These are phyloP conservation scores for Drosophila erecta DNA, from an alignment of 1,140 invertebrate species.

Conservation along the genomic window DNA sequence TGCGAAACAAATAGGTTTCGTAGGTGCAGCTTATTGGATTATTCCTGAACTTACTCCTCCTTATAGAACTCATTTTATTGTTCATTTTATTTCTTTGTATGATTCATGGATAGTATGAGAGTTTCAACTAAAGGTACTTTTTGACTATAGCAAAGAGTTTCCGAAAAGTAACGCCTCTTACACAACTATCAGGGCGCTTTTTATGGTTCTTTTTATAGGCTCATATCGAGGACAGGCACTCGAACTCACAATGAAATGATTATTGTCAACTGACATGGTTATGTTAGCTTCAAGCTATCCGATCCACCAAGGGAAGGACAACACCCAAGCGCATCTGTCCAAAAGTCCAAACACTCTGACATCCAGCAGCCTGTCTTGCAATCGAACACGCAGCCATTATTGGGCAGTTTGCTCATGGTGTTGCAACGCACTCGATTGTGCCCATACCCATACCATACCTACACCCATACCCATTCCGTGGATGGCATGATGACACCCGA, in stretches of 20 bases:
- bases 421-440: slow-evolving; percentile 26
- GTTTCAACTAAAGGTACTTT: too few species aligned
- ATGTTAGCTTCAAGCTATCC: not conserved
- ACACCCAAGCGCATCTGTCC: slow-evolving; percentile 45
- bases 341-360: slow-evolving; percentile 60
- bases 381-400: slow-evolving; percentile 11
- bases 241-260: not conserved
- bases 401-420: slow-evolving; percentile 9
- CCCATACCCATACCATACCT: too few species aligned
- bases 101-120: too few species aligned
- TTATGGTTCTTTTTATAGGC: not conserved
- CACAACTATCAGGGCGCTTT: not conserved
- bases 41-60: too few species aligned
- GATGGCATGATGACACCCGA: slow-evolving; percentile 46
- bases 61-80: too few species aligned
- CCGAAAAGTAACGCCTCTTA: not conserved
- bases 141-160: not conserved
- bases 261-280: not conserved
- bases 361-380: slow-evolving; percentile 14
- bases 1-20: not conserved
- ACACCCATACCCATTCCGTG: not conserved
- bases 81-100: too few species aligned
- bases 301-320: slow-evolving; percentile 15
- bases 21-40: not conserved
- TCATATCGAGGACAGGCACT: not conserved